Percentiles rank a stretch among this genome's conserved stretches.
These are phyloP conservation scores for Cryptus armator DNA, from an alignment of 2,888 invertebrate genomes.

Conservation along the genomic window DNA sequence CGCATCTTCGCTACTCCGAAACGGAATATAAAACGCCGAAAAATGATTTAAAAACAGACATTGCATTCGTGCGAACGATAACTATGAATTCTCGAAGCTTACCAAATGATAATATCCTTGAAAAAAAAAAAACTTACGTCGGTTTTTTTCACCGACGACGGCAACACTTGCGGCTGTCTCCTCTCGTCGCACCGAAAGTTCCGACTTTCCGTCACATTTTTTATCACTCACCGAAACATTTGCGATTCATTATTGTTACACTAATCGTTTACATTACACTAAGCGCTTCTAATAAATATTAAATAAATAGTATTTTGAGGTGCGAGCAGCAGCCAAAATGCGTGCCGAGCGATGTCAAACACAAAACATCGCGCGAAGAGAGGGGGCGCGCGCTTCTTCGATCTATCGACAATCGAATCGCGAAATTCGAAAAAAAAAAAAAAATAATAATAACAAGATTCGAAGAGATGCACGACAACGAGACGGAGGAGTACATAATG, in stretches of 20 bases:
- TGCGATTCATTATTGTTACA: conserved; percentile 19
- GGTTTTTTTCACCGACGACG: conserved; percentile 44
- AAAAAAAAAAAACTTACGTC: conserved; percentile 59
- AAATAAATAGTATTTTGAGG: conserved; percentile 8
- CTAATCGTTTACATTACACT: conserved; percentile 10
- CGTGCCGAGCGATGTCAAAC: conserved; percentile 62
- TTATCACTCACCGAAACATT: conserved; percentile 26
- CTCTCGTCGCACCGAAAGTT: conserved; percentile 21
- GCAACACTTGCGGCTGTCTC: not conserved
- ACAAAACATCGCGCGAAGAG: conserved; percentile 36
- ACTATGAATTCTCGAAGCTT: not conserved
- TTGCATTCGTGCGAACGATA: not conserved
- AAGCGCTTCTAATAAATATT: conserved; percentile 18
- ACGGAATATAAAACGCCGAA: not conserved
- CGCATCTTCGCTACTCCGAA: not conserved
- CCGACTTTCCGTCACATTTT: conserved; percentile 55
- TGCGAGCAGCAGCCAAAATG: conserved; percentile 8
- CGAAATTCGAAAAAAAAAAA: not conserved
- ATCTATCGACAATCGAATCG: conserved; percentile 14
- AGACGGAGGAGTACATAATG: not conserved
- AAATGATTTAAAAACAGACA: not conserved
- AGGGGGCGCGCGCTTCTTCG: conserved; percentile 16
- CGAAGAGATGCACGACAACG: too few relatives aligned
- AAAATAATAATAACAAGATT: not conserved
- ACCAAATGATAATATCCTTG: not conserved